Evolutionary conservation across 2,888 invertebrate genomes (phyloP), one percentile per base, ranked within the genome.

Genomic region (Peribatodes rhomboidaria): DNA sequence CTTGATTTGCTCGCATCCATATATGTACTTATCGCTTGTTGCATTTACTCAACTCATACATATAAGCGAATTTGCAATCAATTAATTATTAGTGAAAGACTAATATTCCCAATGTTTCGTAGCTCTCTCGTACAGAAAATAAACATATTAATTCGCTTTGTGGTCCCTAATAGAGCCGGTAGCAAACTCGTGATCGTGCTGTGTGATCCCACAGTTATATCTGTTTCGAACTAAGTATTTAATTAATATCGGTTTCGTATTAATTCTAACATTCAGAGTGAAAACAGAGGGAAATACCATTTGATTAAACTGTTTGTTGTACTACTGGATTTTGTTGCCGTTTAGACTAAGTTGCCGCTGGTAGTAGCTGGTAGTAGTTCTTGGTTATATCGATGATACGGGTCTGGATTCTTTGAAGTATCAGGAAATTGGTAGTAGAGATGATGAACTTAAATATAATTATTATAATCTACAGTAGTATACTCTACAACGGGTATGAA

Each of bases 111-210:
- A 47, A 35, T 35, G 18, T 50, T 16, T 35, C 33, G 18, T 35
- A 27, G 39, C 35, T 39, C 35, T 39, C 47, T 16, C 37, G 16
- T 39, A 22, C 56, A 56, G 13, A 20, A 27, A 57, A 49, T 39
- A 57, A 57, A 49, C 47, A 47, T 27, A 50, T 50, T 35, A 50
- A 54, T 54, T 41, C 27, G 54, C 54, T 41, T 54, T 54, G 41
- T 41, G 52, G 54, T 54, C 41, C 41, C 27, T 8, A 27, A 39
- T 56, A 11, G 16, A 49, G 14, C 37, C 37, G 47, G 47, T 22
- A 18, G 22, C 57, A 37, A 47, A 49, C 14, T 13, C 14, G 13
- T 14, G 39, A 10, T 37, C 47, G 16, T 47, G 18, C 35, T 20
- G 35, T 0, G 33, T 18, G 50, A 50, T 35, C 13, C 50, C 33